Evolutionary conservation across 2,113 vertebrate species (phyloP).

Genomic region (Pedionomus torquatus): DNA sequence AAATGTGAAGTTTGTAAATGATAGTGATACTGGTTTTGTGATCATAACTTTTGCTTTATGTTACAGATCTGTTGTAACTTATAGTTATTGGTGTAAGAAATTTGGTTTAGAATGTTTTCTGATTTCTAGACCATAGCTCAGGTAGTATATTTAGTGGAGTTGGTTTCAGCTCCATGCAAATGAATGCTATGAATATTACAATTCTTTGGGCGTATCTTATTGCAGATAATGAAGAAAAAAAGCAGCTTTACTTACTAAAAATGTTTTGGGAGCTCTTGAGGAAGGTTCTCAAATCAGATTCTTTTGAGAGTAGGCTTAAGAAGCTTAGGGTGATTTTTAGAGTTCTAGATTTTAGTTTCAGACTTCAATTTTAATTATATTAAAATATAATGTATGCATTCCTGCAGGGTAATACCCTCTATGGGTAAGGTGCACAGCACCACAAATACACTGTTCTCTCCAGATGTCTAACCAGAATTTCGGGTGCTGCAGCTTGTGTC

Average conservation of each 20-base stretch:
- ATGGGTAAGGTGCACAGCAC: neutral
- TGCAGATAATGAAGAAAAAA: neutral
- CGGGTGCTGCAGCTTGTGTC: neutral
- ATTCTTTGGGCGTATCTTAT: neutral
- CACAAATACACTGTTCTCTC: neutral
- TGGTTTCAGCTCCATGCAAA: neutral
- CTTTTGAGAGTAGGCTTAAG: neutral
- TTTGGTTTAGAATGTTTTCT: neutral
- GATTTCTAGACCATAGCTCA: neutral
- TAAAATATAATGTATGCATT: neutral
- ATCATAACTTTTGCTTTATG: neutral
- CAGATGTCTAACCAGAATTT: neutral
- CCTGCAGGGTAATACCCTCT: neutral
- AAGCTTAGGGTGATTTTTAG: neutral
- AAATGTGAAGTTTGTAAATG: neutral
- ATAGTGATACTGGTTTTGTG: neutral
- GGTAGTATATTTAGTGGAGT: neutral
- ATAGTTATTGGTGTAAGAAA: neutral
- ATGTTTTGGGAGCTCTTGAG: neutral
- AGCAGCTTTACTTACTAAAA: neutral
- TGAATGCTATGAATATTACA: neutral
- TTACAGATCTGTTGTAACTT: neutral
- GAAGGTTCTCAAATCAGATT: neutral
- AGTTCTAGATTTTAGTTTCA: neutral
- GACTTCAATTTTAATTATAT: neutral